phyloP scores from a whole-genome alignment of 2,797 vertebrate genomes.

The Rhinoraja longicauda region DNA sequence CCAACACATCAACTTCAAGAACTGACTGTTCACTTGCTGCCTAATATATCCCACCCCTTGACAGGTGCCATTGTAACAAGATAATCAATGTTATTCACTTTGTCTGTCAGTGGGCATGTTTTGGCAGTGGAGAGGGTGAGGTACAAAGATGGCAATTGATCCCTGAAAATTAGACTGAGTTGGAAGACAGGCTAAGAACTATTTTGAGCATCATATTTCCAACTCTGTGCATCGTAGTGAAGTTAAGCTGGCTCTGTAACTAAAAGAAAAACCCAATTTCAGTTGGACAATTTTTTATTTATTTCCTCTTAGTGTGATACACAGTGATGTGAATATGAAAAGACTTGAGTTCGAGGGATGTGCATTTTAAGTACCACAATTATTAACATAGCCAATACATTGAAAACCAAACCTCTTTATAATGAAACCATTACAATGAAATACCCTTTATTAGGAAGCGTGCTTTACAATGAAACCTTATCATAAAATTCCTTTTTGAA shows the following conservation, averaged over 20 bases:
- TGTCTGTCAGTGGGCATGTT: too few species aligned
- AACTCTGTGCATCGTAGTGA: too few species aligned
- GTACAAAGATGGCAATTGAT: too few species aligned
- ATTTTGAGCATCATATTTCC: neutral
- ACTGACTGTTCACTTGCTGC: too few species aligned
- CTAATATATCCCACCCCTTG: too few species aligned
- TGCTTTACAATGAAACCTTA: neutral
- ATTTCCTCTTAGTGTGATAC: neutral
- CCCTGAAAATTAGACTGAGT: neutral
- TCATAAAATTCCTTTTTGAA: neutral
- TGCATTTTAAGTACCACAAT: neutral
- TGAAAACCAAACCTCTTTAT: slow-evolving; percentile 5
- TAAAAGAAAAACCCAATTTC: neutral
- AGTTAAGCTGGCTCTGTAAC: neutral
- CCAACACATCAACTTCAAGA: too few species aligned
- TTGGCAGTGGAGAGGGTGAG: too few species aligned
- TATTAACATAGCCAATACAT: neutral
- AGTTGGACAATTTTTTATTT: slow-evolving; percentile 23
- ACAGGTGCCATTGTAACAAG: too few species aligned
- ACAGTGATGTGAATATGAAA: slow-evolving; percentile 32
- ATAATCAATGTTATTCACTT: too few species aligned
- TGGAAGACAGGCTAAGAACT: neutral
- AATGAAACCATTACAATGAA: neutral
- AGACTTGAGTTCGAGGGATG: slow-evolving; percentile 26
- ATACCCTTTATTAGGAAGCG: neutral